phyloP scores from a whole-genome alignment of 2,797 vertebrate genomes.

The Pseudochaenichthys georgianus region DNA sequence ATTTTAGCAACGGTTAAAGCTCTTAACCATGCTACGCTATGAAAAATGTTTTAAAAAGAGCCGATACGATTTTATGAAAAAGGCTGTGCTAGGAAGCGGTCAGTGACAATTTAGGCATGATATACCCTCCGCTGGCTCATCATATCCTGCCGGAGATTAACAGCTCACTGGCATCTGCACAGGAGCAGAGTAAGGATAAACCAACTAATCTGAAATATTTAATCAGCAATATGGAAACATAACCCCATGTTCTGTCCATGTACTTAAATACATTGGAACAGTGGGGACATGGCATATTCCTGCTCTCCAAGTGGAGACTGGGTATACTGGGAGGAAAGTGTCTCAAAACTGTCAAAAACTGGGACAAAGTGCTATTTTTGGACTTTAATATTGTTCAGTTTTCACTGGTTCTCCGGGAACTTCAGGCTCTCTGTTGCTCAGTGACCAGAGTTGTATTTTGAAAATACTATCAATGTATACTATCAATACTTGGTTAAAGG shows the following conservation, averaged over 20 bases:
- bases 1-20: slow-evolving; percentile 36
- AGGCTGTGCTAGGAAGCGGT: slow-evolving; percentile 21
- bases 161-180: slow-evolving; percentile 55
- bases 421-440: slow-evolving; percentile 17
- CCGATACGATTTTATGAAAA: slow-evolving; percentile 56
- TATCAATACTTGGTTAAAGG: slow-evolving; percentile 2
- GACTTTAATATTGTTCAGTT: slow-evolving; percentile 47
- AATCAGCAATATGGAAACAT: slow-evolving; percentile 48
- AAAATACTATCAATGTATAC: slow-evolving; percentile 4
- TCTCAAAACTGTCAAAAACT: slow-evolving; percentile 47
- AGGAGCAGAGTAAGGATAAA: slow-evolving; percentile 47
- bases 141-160: slow-evolving; percentile 66
- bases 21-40: slow-evolving; percentile 10
- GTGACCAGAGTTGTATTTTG: slow-evolving; percentile 7
- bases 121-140: slow-evolving; percentile 57
- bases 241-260: neutral
- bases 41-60: slow-evolving; percentile 39
- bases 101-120: slow-evolving; percentile 56
- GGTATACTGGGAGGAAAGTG: slow-evolving; percentile 4
- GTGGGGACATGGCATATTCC: neutral
- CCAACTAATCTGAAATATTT: slow-evolving; percentile 47
- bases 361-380: slow-evolving; percentile 54
- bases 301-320: slow-evolving; percentile 31
- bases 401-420: slow-evolving; percentile 27
- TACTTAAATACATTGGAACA: slow-evolving; percentile 16